Evolutionary conservation across 2,797 vertebrate genomes (phyloP), one percentile per base, ranked within the genome.

Genomic region (Tragelaphus eurycerus): DNA sequence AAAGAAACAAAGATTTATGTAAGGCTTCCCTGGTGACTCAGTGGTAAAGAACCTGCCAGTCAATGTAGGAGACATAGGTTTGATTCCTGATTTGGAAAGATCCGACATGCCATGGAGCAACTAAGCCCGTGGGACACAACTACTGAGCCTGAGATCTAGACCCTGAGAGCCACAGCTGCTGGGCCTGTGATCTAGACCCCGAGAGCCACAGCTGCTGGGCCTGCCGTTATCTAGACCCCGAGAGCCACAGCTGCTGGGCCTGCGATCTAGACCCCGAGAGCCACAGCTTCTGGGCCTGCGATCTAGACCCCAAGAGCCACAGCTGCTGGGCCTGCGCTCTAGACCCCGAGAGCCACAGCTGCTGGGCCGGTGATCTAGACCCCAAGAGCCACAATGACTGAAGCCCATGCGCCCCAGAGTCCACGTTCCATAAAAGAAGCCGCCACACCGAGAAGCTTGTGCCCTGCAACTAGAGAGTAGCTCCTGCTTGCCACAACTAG

Each of bases 101-200:
- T 74, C 67, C 34, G 34, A 74, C 67, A 43, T 13, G 67, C 9
- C 17, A 67, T 34, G 64, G 4, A 34, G 64, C 9, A 67, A 11
- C n/a, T 34, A 67, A 67, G n/a, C 9, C 8, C 1, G 1, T 19
- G n/a, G 4, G 62, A 2, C n/a, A 64, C n/a, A 34, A 4, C 16
- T 34, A 0, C n/a, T 67, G n/a, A 8, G 62, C 62, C 62, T 64
- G 31, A 2, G 62, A 9, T 4, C 60, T 4, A 31, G 60, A 31
- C 60, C 13, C 60, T 0, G 1, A 8, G 60, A 62, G 62, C 31
- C 62, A 34, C 62, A 64, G 15, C 27, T 31, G 0, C 29, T 4
- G 29, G 29, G 60, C 60, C 60, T 62, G 43, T 5, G 59, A 7
- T 1, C 59, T 4, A 31, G 60, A 15, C 60, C 29, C 27, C 6